Evolutionary conservation across 2,888 invertebrate species (phyloP).

Genomic region (Resseliella maxima): DNA sequence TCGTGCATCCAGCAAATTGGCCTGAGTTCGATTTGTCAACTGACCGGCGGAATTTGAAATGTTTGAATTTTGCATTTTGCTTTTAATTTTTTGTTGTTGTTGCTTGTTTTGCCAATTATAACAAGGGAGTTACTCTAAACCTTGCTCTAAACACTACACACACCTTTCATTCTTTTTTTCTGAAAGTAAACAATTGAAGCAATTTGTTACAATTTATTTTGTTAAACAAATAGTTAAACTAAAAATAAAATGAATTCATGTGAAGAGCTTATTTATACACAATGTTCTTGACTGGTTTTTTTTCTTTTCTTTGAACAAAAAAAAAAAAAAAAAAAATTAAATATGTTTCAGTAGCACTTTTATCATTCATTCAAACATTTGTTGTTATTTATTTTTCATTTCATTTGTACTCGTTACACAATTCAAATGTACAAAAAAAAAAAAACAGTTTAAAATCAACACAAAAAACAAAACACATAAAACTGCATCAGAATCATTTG

Average conservation of each 20-base stretch:
- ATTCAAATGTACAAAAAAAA: too few relatives aligned
- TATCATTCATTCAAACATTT: too few relatives aligned
- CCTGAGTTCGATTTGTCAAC: neutral
- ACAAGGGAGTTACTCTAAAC: neutral
- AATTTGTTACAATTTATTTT: neutral
- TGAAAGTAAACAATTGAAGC: neutral
- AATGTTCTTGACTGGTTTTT: neutral
- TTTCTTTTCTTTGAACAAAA: too few relatives aligned
- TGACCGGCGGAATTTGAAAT: conserved; percentile 27
- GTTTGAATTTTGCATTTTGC: conserved; percentile 30
- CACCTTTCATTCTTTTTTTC: neutral
- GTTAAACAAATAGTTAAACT: neutral
- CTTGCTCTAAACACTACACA: conserved; percentile 18
- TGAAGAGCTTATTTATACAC: neutral
- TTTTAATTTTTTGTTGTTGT: neutral
- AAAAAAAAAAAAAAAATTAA: too few relatives aligned
- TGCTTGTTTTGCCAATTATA: neutral
- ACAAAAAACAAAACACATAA: neutral
- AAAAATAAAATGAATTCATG: neutral
- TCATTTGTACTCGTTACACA: too few relatives aligned
- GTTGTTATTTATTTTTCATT: too few relatives aligned
- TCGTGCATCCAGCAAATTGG: conserved; percentile 9
- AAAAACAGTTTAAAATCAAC: too few relatives aligned
- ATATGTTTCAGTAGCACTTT: too few relatives aligned
- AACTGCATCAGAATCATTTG: neutral